Evolutionary conservation across 2,797 vertebrate species (phyloP).

Genomic region (Scolopax rusticola): DNA sequence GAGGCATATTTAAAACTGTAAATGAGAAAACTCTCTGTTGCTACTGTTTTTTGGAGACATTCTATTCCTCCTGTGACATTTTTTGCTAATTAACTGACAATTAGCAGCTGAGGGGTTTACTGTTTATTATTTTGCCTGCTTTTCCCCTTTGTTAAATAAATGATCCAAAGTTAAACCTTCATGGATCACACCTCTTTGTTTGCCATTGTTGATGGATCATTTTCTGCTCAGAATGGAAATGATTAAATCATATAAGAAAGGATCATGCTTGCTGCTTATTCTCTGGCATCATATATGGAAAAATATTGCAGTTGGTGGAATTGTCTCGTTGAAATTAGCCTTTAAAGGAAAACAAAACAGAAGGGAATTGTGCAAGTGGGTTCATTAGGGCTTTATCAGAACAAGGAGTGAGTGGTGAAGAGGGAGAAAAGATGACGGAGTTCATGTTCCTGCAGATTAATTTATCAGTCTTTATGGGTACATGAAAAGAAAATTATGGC

Average conservation of each 20-base stretch:
- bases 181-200: slow-evolving; percentile 73
- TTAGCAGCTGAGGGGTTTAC: slow-evolving; percentile 22
- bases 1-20: neutral
- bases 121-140: slow-evolving; percentile 28
- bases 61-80: neutral
- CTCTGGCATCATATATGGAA: slow-evolving; percentile 83
- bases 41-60: neutral
- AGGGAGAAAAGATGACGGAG: slow-evolving; percentile 29
- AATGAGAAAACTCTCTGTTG: slow-evolving; percentile 4
- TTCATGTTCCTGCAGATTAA: slow-evolving; percentile 64
- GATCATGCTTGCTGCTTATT: slow-evolving; percentile 70
- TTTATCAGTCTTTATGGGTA: slow-evolving; percentile 70
- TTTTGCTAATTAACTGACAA: slow-evolving; percentile 12
- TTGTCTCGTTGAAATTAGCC: slow-evolving; percentile 78
- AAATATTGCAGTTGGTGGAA: slow-evolving; percentile 78
- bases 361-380: slow-evolving; percentile 72
- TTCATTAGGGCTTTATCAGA: slow-evolving; percentile 70
- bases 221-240: slow-evolving; percentile 82
- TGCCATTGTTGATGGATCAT: slow-evolving; percentile 67
- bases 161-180: slow-evolving; percentile 57
- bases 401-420: slow-evolving; percentile 47
- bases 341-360: slow-evolving; percentile 80
- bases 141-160: slow-evolving; percentile 52
- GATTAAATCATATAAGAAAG: slow-evolving; percentile 82
- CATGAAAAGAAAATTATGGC: slow-evolving; percentile 71